These are phyloP conservation scores for Andrena haemorrhoa DNA, from an alignment of 2,888 invertebrate genomes.

Conservation along the genomic window DNA sequence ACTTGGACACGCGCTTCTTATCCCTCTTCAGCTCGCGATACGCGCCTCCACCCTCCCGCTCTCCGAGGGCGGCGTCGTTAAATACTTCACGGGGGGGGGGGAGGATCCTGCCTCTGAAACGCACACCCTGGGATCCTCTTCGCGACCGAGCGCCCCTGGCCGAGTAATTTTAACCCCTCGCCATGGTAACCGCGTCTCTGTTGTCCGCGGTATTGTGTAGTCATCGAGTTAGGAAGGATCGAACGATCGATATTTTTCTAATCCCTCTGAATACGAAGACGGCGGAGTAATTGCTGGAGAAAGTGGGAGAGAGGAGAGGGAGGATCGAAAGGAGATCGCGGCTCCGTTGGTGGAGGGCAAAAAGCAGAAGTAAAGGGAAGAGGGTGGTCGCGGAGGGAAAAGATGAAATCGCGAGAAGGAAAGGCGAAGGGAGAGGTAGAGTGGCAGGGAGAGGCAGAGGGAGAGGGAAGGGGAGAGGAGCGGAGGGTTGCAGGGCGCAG, in stretches of 20 bases:
- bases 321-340: constrained; percentile 50
- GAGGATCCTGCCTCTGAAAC: neutral
- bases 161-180: too few relatives aligned
- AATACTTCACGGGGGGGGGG: constrained; percentile 66
- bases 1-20: constrained; percentile 83
- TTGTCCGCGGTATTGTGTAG: neutral
- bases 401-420: constrained; percentile 60
- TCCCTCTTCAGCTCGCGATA: constrained; percentile 58
- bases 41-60: constrained; percentile 27
- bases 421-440: constrained; percentile 30
- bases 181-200: neutral
- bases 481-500: constrained; percentile 43
- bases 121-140: neutral
- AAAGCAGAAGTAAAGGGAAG: constrained; percentile 78
- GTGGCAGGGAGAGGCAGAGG: constrained; percentile 28
- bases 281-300: constrained; percentile 81
- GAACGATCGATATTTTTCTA: constrained; percentile 40
- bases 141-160: too few relatives aligned
- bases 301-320: constrained; percentile 60
- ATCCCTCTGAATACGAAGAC: constrained; percentile 67
- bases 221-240: neutral
- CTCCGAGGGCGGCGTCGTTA: constrained; percentile 68
- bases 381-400: constrained; percentile 42
- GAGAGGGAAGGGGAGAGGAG: constrained; percentile 32
- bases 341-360: constrained; percentile 68